Conservation (phyloP, 1,140 invertebrate species). For the Brachionus paranguensis region DNA sequence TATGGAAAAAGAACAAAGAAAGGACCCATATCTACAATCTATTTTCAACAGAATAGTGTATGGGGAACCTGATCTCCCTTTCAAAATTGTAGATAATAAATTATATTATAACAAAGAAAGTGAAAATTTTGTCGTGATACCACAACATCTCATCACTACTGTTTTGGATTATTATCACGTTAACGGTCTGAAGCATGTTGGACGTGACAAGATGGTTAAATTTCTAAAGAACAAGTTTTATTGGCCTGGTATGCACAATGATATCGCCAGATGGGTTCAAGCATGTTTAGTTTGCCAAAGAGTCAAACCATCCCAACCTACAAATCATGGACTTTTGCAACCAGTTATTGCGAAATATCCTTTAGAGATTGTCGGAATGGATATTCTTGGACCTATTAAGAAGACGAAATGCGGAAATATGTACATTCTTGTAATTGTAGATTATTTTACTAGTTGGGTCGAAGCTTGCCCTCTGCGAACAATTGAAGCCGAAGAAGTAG, state of each 20-base stretch:
- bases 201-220: no score
- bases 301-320: background rate
- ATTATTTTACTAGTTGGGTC: slow-evolving; percentile 54
- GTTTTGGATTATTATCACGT: no score
- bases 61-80: no score
- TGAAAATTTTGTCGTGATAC: background rate
- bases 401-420: slow-evolving; percentile 42
- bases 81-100: no score
- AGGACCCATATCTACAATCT: no score
- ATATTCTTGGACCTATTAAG: no score
- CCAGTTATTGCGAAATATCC: background rate
- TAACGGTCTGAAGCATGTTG: no score
- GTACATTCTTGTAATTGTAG: slow-evolving; percentile 49
- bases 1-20: no score
- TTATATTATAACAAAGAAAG: background rate
- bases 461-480: slow-evolving; percentile 51
- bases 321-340: background rate
- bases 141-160: background rate
- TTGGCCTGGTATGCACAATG: no score
- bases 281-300: slow-evolving; percentile 11
- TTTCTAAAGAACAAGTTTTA: no score
- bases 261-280: no score
- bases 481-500: slow-evolving; percentile 49
- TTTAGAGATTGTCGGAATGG: slow-evolving; percentile 18
- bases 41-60: no score